Percentiles rank a stretch among this genome's conserved stretches.
phyloP scores from a whole-genome alignment of 2,113 vertebrate genomes.

The Sapajus apella region DNA sequence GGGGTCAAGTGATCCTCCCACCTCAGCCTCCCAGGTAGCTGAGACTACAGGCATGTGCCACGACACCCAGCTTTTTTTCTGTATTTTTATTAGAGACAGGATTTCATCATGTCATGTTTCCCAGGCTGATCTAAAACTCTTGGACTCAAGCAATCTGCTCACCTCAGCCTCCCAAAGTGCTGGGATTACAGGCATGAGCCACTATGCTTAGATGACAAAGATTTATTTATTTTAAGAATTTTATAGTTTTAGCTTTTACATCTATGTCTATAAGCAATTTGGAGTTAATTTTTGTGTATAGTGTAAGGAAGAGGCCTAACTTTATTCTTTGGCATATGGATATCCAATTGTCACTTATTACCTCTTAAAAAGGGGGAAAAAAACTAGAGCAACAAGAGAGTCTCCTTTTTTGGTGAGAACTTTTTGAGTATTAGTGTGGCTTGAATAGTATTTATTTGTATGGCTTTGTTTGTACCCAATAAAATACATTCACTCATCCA shows the following conservation, averaged over 20 bases:
- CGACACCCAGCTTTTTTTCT: no score
- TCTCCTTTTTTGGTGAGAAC: not conserved
- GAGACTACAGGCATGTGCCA: no score
- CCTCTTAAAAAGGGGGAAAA: not conserved
- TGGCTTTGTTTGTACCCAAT: not conserved
- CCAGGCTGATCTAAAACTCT: no score
- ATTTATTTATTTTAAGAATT: not conserved
- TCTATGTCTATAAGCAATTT: constrained; percentile 17
- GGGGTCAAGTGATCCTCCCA: no score
- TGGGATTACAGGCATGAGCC: no score
- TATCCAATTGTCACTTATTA: not conserved
- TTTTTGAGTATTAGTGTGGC: not conserved
- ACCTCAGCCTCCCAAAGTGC: no score
- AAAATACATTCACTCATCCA: not conserved
- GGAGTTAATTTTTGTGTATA: not conserved
- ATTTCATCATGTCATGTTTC: no score
- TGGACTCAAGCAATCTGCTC: no score
- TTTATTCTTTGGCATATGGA: constrained; percentile 26
- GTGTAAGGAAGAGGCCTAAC: not conserved
- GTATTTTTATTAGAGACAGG: no score
- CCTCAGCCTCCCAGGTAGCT: no score
- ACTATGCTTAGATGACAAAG: no score
- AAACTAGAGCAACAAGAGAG: not conserved
- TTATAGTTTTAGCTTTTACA: constrained; percentile 28
- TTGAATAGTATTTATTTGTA: constrained; percentile 1